These are phyloP conservation scores for Cervus canadensis DNA, from an alignment of 2,113 vertebrate species.

Conservation along the genomic window DNA sequence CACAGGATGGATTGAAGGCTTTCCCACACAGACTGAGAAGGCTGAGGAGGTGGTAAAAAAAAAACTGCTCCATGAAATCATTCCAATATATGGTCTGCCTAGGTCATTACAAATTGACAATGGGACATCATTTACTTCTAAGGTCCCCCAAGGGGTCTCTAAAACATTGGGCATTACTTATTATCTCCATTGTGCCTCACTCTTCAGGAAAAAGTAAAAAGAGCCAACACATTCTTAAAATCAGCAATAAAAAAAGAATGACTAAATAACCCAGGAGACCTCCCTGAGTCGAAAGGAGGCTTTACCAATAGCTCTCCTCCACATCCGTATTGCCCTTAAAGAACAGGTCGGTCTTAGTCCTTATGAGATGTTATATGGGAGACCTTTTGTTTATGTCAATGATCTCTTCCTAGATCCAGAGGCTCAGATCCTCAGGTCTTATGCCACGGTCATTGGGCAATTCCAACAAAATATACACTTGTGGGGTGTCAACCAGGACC, in stretches of 20 bases:
- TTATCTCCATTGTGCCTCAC: not conserved
- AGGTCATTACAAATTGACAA: not conserved
- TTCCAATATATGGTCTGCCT: not conserved
- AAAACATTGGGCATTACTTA: not conserved
- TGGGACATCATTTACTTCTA: not conserved
- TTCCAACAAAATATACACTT: not conserved
- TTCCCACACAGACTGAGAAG: rapidly evolving
- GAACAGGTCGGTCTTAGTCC: not conserved
- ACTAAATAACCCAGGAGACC: not conserved
- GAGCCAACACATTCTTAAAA: not conserved
- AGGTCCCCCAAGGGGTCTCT: not conserved
- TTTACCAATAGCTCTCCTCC: not conserved
- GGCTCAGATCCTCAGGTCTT: not conserved
- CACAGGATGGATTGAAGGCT: not conserved
- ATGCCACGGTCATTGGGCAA: not conserved
- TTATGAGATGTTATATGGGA: not conserved
- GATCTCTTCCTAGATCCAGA: not conserved
- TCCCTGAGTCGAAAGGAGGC: not conserved
- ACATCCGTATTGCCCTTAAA: not conserved
- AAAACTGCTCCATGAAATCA: not conserved
- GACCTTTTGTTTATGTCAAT: not conserved
- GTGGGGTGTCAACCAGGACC: not conserved
- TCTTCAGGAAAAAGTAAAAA: not conserved
- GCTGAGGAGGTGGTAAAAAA: not conserved
- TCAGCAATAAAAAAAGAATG: not conserved